Percentiles rank a stretch among this genome's conserved stretches.
These are phyloP conservation scores for Gymnosoma rotundatum DNA, from an alignment of 2,888 invertebrate genomes.

Conservation along the genomic window DNA sequence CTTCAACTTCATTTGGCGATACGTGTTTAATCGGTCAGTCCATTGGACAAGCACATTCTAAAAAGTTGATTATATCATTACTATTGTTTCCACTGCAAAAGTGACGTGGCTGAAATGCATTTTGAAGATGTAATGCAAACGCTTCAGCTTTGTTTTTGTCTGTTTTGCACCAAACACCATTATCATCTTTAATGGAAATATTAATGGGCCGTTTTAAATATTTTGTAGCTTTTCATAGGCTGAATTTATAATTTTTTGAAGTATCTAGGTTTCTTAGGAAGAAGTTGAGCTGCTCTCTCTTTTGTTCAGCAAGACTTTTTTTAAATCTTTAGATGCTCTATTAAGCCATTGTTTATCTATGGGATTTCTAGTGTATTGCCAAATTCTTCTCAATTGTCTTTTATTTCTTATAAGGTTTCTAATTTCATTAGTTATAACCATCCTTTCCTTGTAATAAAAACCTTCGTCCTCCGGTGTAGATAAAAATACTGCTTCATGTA, in stretches of 20 bases:
- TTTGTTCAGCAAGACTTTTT: too few species aligned
- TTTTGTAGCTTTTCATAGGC: neutral
- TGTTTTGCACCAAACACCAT: neutral
- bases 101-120: neutral
- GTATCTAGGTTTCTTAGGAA: too few species aligned
- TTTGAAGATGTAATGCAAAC: neutral
- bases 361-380: neutral
- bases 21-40: neutral
- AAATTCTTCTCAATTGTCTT: too few species aligned
- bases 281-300: too few species aligned
- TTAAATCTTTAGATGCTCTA: neutral
- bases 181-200: too few species aligned
- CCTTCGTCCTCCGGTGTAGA: too few species aligned
- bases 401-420: too few species aligned
- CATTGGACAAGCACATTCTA: neutral
- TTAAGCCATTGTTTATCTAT: conserved; percentile 1
- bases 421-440: too few species aligned
- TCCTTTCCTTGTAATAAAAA: too few species aligned
- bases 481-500: too few species aligned
- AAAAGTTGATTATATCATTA: too few species aligned
- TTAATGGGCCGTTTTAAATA: neutral
- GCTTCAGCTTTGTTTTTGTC: neutral
- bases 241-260: neutral
- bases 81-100: too few species aligned
- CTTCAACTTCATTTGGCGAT: conserved; percentile 4